phyloP scores from a whole-genome alignment of 2,888 invertebrate species.

The Gerris lacustris region DNA sequence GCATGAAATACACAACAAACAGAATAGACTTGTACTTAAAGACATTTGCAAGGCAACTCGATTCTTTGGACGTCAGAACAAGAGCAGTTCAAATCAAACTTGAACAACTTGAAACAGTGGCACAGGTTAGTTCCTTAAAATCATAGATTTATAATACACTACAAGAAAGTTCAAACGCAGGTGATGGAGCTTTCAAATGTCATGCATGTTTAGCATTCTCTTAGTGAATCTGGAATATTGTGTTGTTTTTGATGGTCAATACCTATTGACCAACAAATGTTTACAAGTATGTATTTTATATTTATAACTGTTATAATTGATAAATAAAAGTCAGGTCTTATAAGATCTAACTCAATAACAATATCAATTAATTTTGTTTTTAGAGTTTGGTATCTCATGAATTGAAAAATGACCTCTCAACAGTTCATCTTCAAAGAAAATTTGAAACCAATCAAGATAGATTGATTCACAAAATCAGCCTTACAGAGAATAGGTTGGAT shows the following conservation, averaged over 20 bases:
- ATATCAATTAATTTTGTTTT: no score
- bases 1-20: constrained; percentile 12
- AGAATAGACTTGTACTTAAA: constrained; percentile 35
- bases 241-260: no score
- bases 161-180: background rate
- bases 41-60: constrained; percentile 38
- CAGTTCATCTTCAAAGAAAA: constrained; percentile 37
- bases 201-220: no score
- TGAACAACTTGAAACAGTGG: constrained; percentile 30
- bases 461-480: constrained; percentile 36
- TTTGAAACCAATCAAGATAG: constrained; percentile 39
- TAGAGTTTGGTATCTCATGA: constrained; percentile 33
- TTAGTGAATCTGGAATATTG: no score
- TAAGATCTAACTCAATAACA: no score
- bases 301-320: no score
- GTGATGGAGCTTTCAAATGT: background rate
- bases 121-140: constrained; percentile 27
- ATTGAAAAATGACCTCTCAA: constrained; percentile 38
- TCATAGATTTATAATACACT: background rate
- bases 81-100: constrained; percentile 37
- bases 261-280: no score
- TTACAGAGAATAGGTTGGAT: constrained; percentile 37
- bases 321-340: no score
- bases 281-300: no score
- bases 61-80: constrained; percentile 38